A percentile compares a stretch with the other conserved stretches of the same genome.
Conservation (phyloP, 2,113 vertebrate genomes). For the Rhineura floridana region DNA sequence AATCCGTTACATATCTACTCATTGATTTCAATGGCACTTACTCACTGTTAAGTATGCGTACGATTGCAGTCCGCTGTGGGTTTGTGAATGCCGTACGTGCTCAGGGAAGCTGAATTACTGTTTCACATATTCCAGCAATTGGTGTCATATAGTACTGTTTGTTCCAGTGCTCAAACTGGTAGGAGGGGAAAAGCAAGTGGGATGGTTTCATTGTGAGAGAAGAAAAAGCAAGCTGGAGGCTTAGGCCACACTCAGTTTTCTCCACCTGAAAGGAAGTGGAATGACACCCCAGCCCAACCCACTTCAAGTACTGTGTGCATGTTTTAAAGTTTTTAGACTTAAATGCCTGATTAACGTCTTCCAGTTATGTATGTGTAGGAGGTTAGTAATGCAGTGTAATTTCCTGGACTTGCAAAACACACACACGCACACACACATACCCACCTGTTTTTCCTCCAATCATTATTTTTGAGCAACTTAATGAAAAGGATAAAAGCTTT, state of each 20-base stretch:
- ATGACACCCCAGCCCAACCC: not conserved
- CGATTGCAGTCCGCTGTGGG: too few species aligned
- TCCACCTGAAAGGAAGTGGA: not conserved
- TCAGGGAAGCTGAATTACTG: too few species aligned
- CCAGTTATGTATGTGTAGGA: not conserved
- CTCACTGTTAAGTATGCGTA: too few species aligned
- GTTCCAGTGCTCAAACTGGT: not conserved
- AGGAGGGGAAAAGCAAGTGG: not conserved
- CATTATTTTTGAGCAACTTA: too few species aligned
- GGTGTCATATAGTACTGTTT: not conserved
- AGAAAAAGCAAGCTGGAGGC: not conserved
- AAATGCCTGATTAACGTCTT: too few species aligned
- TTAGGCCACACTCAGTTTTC: not conserved
- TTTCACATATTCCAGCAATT: too few species aligned
- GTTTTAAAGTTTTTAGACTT: not conserved
- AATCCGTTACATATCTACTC: too few species aligned
- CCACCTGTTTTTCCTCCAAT: too few species aligned
- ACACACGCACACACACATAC: too few species aligned
- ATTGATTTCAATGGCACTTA: too few species aligned
- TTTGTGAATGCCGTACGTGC: too few species aligned
- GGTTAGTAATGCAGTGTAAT: not conserved
- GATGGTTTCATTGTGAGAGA: not conserved
- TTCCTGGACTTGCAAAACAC: not conserved
- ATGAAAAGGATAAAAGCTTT: too few species aligned
- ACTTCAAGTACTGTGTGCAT: not conserved